Conservation (phyloP, 2,797 vertebrate species). For the Lepus townsendii region DNA sequence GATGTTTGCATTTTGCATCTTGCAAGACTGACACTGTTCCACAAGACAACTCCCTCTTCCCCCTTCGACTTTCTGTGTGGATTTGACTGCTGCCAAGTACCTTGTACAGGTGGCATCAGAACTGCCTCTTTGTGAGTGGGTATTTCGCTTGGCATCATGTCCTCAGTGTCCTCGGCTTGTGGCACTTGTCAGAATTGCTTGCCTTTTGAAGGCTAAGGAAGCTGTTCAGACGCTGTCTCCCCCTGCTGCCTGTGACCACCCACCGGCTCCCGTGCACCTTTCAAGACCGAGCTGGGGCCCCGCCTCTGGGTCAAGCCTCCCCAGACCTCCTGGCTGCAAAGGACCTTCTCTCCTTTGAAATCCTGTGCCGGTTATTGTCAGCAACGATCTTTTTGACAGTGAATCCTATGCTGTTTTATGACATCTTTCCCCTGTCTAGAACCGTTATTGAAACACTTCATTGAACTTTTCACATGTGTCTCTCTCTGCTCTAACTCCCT, state of each 20-base stretch:
- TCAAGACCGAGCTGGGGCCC: not conserved
- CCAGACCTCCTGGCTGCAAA: not conserved
- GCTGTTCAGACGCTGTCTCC: not conserved
- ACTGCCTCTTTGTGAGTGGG: not conserved
- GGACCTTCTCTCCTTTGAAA: not conserved
- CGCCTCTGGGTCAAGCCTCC: not conserved
- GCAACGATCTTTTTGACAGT: conserved; percentile 30
- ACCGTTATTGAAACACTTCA: conserved; percentile 29
- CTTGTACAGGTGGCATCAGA: not conserved
- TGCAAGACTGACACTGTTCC: not conserved
- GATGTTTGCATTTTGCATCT: not conserved
- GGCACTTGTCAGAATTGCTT: not conserved
- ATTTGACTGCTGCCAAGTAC: not conserved
- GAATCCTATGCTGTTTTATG: conserved; percentile 15
- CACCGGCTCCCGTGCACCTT: not conserved
- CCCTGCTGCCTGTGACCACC: not conserved
- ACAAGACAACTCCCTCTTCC: no score
- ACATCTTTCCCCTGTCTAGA: conserved; percentile 8
- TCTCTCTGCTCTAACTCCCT: not conserved
- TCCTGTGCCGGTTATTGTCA: not conserved
- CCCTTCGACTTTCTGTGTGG: not conserved
- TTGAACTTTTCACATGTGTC: not conserved
- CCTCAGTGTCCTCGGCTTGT: not conserved
- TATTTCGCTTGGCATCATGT: not conserved
- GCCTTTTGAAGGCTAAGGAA: not conserved